Conservation (phyloP, 2,888 invertebrate species). For the Coelogynopora nodosa region DNA sequence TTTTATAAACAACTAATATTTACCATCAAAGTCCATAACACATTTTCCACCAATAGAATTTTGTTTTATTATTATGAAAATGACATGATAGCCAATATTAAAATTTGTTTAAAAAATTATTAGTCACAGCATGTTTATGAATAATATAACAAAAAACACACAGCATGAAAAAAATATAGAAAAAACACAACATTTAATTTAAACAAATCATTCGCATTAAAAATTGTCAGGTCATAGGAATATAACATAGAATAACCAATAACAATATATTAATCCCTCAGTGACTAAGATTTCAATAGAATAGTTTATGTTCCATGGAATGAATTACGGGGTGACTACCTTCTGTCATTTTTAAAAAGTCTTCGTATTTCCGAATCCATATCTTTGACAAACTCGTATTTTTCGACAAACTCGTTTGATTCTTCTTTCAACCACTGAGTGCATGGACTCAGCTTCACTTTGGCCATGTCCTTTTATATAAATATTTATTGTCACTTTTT, state of each 20-base stretch:
- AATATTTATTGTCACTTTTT: background rate
- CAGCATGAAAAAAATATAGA: background rate
- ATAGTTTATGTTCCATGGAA: slow-evolving; percentile 22
- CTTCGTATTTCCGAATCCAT: background rate
- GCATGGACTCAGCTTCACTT: slow-evolving; percentile 18
- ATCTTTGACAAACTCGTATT: background rate
- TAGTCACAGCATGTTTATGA: background rate
- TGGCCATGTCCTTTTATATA: slow-evolving; percentile 7
- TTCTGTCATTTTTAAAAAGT: background rate
- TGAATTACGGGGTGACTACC: slow-evolving; percentile 16
- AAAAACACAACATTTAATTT: background rate
- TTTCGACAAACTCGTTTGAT: background rate
- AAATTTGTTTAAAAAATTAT: slow-evolving; percentile 23
- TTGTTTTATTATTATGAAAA: background rate
- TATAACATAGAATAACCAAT: slow-evolving; percentile 1
- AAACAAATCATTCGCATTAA: slow-evolving; percentile 16
- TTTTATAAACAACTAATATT: background rate
- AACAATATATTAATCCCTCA: slow-evolving; percentile 1
- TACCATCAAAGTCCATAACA: background rate
- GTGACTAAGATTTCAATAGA: slow-evolving; percentile 18
- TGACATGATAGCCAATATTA: background rate
- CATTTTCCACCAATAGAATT: background rate
- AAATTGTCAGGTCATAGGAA: slow-evolving; percentile 6
- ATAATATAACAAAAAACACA: slow-evolving; percentile 9
- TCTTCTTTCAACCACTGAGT: slow-evolving; percentile 32